These are phyloP conservation scores for Synergus itoensis DNA, from an alignment of 2,888 invertebrate species.

Conservation along the genomic window DNA sequence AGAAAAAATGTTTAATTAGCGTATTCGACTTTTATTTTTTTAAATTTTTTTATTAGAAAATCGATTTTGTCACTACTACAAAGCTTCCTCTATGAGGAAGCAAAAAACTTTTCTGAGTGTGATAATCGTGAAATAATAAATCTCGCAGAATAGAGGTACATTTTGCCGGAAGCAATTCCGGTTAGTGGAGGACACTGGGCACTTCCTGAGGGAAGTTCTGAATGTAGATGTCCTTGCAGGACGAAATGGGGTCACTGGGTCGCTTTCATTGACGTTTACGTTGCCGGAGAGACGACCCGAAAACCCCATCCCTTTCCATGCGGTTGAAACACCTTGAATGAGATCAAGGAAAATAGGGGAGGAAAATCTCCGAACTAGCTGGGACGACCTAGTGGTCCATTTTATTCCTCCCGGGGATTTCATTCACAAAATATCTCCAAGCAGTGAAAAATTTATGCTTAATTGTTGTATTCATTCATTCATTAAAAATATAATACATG, in stretches of 20 bases:
- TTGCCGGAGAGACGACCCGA: slow-evolving; percentile 64
- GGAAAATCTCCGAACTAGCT: slow-evolving; percentile 34
- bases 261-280: slow-evolving; percentile 60
- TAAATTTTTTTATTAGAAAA: too few species aligned
- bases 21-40: too few species aligned
- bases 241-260: slow-evolving; percentile 56
- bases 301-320: slow-evolving; percentile 46
- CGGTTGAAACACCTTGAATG: slow-evolving; percentile 57
- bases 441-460: not conserved
- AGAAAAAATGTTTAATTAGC: too few species aligned
- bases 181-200: slow-evolving; percentile 7
- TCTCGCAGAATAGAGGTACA: not conserved
- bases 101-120: too few species aligned
- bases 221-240: slow-evolving; percentile 50
- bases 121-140: not conserved
- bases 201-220: slow-evolving; percentile 39
- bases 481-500: too few species aligned
- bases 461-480: too few species aligned
- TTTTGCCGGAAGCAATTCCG: slow-evolving; percentile 31
- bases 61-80: too few species aligned
- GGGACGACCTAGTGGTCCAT: not conserved
- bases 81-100: too few species aligned
- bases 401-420: not conserved
- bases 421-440: not conserved
- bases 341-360: slow-evolving; percentile 51